A percentile compares a stretch with the other conserved stretches of the same genome.
Conservation (phyloP, 1,140 invertebrate genomes). For the Brachionus angularis region DNA sequence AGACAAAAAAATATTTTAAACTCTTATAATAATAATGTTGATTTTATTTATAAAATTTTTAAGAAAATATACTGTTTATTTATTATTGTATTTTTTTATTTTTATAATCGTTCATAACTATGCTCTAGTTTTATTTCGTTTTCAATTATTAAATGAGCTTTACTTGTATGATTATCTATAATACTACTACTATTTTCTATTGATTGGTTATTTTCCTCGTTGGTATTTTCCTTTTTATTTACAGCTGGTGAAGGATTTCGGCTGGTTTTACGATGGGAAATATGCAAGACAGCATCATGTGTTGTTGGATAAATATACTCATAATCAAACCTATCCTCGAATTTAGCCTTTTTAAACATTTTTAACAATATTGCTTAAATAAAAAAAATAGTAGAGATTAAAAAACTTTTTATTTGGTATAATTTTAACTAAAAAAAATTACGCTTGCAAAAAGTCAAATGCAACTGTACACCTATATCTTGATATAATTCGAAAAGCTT, state of each 20-base stretch:
- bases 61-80: no score
- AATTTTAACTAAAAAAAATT: not conserved
- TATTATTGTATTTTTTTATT: no score
- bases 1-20: no score
- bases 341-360: not conserved
- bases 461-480: slow-evolving; percentile 46
- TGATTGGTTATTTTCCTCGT: no score
- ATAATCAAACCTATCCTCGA: not conserved
- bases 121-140: no score
- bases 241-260: not conserved
- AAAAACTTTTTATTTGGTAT: not conserved
- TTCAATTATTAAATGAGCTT: no score
- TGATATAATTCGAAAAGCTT: slow-evolving; percentile 49
- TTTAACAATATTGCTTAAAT: not conserved
- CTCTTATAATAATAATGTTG: no score
- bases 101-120: no score
- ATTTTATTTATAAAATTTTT: no score
- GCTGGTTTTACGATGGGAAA: not conserved
- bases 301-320: not conserved
- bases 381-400: not conserved
- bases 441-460: not conserved
- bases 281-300: slow-evolving; percentile 5
- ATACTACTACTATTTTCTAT: no score
- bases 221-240: not conserved
- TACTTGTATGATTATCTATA: no score